A percentile compares a stretch with the other conserved stretches of the same genome.
phyloP scores from a whole-genome alignment of 2,797 vertebrate genomes.

The Characodon lateralis region DNA sequence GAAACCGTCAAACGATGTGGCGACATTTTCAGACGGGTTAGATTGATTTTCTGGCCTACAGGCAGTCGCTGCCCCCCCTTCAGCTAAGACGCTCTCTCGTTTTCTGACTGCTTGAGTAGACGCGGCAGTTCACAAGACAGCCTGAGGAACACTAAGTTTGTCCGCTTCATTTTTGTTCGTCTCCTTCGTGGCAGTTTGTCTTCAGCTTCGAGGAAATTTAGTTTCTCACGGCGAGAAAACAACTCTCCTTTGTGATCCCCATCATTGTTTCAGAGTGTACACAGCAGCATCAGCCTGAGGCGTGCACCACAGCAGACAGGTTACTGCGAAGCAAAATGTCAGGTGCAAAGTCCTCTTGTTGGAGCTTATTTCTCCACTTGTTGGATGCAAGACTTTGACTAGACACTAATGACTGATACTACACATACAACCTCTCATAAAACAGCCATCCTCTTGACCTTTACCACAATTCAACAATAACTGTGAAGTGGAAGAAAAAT shows the following conservation, averaged over 20 bases:
- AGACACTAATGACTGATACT: neutral
- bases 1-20: conserved; percentile 2
- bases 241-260: conserved; percentile 1
- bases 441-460: neutral
- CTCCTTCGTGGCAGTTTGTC: conserved; percentile 9
- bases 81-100: neutral
- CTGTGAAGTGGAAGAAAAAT: neutral
- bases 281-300: conserved; percentile 1
- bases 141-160: neutral
- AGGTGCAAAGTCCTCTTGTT: too few species aligned
- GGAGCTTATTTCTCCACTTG: too few species aligned
- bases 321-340: neutral
- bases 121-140: neutral
- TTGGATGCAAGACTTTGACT: neutral
- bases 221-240: neutral
- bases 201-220: conserved; percentile 3
- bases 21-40: conserved; percentile 6
- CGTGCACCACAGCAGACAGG: neutral
- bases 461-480: neutral
- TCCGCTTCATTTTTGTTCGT: neutral
- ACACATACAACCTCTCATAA: too few species aligned
- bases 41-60: conserved; percentile 26
- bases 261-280: neutral
- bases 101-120: neutral
- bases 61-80: neutral